Evolutionary conservation across 2,888 invertebrate species (phyloP).

Genomic region (Leptinotarsa juncta): DNA sequence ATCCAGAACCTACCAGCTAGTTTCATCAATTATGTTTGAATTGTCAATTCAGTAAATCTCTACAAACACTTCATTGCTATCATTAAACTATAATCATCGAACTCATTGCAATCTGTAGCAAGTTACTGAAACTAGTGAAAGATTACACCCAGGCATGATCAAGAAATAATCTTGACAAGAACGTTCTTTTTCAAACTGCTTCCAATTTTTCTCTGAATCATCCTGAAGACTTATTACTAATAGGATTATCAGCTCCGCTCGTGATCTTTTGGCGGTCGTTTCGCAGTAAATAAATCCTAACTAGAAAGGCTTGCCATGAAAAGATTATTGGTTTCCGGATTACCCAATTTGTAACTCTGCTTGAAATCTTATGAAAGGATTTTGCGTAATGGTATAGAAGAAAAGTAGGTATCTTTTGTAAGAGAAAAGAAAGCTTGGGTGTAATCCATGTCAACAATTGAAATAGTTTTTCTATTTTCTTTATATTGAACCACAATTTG

Average conservation of each 20-base stretch:
- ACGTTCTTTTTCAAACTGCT: neutral
- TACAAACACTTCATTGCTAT: too few species aligned
- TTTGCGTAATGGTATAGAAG: constrained; percentile 9
- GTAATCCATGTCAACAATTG: neutral
- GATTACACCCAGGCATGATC: too few species aligned
- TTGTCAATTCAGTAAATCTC: too few species aligned
- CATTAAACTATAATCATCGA: too few species aligned
- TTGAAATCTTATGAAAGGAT: neutral
- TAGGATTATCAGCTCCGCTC: constrained; percentile 7
- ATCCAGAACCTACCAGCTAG: too few species aligned
- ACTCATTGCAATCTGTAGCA: too few species aligned
- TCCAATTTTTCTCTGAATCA: neutral
- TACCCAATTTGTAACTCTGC: constrained; percentile 7
- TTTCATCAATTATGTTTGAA: too few species aligned
- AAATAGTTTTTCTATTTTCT: too few species aligned
- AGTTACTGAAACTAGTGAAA: too few species aligned
- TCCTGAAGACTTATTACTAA: constrained; percentile 7
- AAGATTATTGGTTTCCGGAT: constrained; percentile 19
- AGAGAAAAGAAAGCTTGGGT: too few species aligned
- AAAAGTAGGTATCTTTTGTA: too few species aligned
- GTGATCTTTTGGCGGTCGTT: constrained; percentile 15
- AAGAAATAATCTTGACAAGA: neutral
- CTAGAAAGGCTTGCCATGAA: constrained; percentile 10
- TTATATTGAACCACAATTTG: too few species aligned
- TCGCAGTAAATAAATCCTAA: constrained; percentile 18